Evolutionary conservation across 2,797 vertebrate species (phyloP).

Genomic region (Phrynocephalus forsythii): DNA sequence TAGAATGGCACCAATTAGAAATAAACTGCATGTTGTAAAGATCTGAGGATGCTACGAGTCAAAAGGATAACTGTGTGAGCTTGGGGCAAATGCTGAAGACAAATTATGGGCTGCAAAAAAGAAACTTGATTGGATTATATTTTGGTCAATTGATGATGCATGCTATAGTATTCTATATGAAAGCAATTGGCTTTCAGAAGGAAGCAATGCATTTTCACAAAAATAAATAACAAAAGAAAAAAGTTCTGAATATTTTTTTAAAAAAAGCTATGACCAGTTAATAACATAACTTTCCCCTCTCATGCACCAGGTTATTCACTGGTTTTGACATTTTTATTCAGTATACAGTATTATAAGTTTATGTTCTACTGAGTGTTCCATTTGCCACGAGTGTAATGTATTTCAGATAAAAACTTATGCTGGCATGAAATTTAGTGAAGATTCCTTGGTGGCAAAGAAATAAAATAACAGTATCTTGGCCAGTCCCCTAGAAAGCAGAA

Average conservation of each 20-base stretch:
- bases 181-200: not conserved
- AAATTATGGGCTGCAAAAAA: not conserved
- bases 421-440: not conserved
- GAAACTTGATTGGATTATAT: not conserved
- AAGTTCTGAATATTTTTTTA: not conserved
- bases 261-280: not conserved
- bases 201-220: not conserved
- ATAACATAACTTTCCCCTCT: not conserved
- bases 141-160: not conserved
- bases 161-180: not conserved
- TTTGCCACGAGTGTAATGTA: not conserved
- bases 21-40: slow-evolving; percentile 26
- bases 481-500: slow-evolving; percentile 50
- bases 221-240: not conserved
- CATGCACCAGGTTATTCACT: slow-evolving; percentile 27
- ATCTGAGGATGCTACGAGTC: slow-evolving; percentile 9
- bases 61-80: slow-evolving; percentile 3
- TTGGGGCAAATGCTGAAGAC: not conserved
- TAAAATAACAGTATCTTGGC: slow-evolving; percentile 22
- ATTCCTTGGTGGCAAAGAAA: slow-evolving; percentile 33
- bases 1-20: slow-evolving; percentile 32
- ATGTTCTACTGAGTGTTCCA: not conserved
- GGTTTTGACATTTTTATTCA: slow-evolving; percentile 13
- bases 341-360: slow-evolving; percentile 7
- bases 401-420: slow-evolving; percentile 17